Evolutionary conservation across 2,888 invertebrate species (phyloP).

Genomic region (Periphyllus acericola): DNA sequence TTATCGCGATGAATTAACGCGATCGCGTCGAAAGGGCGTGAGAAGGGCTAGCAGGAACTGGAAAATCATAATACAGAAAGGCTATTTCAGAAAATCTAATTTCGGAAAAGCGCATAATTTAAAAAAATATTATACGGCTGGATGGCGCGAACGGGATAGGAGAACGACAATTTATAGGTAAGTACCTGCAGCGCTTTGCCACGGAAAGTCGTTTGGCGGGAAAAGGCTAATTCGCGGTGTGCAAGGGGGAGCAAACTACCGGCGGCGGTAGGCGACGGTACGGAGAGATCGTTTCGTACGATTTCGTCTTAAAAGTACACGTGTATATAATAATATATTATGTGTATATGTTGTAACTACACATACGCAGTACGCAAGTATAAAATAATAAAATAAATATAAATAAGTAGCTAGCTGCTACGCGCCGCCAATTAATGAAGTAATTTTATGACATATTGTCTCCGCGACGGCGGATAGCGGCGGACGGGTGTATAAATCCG

Average conservation of each 20-base stretch:
- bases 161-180: background rate
- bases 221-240: too few relatives aligned
- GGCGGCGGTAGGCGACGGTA: conserved; percentile 13
- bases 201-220: background rate
- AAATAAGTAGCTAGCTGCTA: conserved; percentile 8
- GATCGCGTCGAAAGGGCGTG: background rate
- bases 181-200: background rate
- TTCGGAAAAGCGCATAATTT: too few relatives aligned
- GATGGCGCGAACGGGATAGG: too few relatives aligned
- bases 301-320: conserved; percentile 5
- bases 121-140: too few relatives aligned
- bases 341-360: background rate
- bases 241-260: background rate
- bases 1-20: background rate
- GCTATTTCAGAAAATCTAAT: too few relatives aligned
- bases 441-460: conserved; percentile 59
- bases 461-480: conserved; percentile 1
- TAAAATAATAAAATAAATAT: conserved; percentile 25
- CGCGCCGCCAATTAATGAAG: conserved; percentile 43
- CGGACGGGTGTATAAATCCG: background rate
- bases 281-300: conserved; percentile 1
- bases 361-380: background rate
- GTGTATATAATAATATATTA: background rate
- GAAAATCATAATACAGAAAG: too few relatives aligned
- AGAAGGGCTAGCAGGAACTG: background rate